Evolutionary conservation across 2,113 vertebrate genomes (phyloP), one percentile per base, ranked within the genome.

Genomic region (Seriola quinqueradiata): DNA sequence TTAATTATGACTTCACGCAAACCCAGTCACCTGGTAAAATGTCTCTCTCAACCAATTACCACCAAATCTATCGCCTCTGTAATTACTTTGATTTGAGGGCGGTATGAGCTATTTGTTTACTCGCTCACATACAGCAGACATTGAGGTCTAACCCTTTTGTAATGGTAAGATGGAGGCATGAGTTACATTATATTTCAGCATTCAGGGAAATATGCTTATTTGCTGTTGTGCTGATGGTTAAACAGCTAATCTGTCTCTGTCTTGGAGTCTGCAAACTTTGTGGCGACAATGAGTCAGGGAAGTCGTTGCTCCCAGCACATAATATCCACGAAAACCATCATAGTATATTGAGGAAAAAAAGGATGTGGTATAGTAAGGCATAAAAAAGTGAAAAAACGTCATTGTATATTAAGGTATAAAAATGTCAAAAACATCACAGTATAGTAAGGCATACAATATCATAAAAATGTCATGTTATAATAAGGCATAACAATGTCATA

Each of bases 41-140:
- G 75, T 90, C 70, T 87, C 81, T 90, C 88, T 83, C 85, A 87
- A 82, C 88, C 88, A 92, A 92, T 94, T 93, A 93, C 77, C 79
- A 78, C 34, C 40, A 63, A 92, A 90, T 92, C 90, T 79, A 93
- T 92, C 79, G 79, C 79, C 86, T 89, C 87, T 68, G 59, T 90
- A 90, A 92, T 92, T 84, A 89, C 86, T 92, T 83, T 86, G 90
- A 94, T 92, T 89, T 74, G 73, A 80, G 79, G 78, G 85, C 77
- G 78, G 77, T 38, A 0, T 52, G 67, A 83, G 78, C 79, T 79
- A 79, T 87, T 89, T 89, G 85, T 92, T 91, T 85, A 76, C 69
- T 60, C 14, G 8, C 60, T 79, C 79, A 75, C 59, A 71, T 61
- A 64, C 44, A 67, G 68, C 40, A 75, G 50, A 66, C 74, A 48